phyloP scores from a whole-genome alignment of 2,113 vertebrate species.

The Hystrix cristata region DNA sequence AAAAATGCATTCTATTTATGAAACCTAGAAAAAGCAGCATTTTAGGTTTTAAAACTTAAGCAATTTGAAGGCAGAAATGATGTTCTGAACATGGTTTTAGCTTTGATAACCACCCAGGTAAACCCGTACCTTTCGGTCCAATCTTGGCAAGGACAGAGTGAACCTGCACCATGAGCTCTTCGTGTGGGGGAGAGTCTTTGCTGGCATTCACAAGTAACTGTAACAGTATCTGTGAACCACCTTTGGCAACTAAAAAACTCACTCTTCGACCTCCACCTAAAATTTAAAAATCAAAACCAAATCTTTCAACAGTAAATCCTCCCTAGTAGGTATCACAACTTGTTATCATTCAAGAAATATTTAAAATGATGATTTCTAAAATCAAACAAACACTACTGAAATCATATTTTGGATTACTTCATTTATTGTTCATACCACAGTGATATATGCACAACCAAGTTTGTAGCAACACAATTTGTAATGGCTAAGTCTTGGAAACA shows the following conservation, averaged over 20 bases:
- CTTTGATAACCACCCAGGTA: neutral
- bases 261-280: constrained; percentile 94
- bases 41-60: constrained; percentile 38
- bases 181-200: constrained; percentile 92
- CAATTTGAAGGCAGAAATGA: constrained; percentile 19
- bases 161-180: constrained; percentile 96
- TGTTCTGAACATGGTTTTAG: constrained; percentile 38
- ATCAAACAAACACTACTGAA: constrained; percentile 54
- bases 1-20: constrained; percentile 16
- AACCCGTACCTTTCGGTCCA: constrained; percentile 94
- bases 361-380: constrained; percentile 60
- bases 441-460: too few relatives aligned
- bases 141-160: constrained; percentile 97
- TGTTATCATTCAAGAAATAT: constrained; percentile 43
- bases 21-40: neutral
- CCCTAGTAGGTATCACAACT: neutral
- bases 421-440: too few relatives aligned
- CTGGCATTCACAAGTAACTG: constrained; percentile 93
- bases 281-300: constrained; percentile 27
- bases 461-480: too few relatives aligned
- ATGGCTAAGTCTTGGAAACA: too few relatives aligned
- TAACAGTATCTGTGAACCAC: constrained; percentile 95
- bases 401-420: constrained; percentile 41
- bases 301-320: constrained; percentile 30
- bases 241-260: constrained; percentile 94